Evolutionary conservation across 2,113 vertebrate species (phyloP).

Genomic region (Lontra canadensis): DNA sequence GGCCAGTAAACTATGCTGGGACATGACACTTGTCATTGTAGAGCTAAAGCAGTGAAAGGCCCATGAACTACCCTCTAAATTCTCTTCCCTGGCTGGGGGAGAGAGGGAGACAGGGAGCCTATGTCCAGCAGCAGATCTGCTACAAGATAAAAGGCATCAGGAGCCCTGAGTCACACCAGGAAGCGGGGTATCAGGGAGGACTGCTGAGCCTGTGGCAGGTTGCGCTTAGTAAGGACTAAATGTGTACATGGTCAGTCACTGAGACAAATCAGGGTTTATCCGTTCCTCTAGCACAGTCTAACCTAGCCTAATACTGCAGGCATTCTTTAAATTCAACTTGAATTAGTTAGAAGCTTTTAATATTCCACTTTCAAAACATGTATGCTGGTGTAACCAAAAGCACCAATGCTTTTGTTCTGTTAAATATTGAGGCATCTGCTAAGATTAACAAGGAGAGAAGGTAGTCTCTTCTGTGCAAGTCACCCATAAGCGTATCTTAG

Average conservation of each 20-base stretch:
- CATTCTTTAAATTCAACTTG: conserved; percentile 17
- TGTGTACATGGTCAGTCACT: not conserved
- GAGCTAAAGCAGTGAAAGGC: not conserved
- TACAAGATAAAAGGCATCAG: not conserved
- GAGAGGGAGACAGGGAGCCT: not conserved
- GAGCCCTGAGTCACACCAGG: not conserved
- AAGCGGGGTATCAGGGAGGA: not conserved
- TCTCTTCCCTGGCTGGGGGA: not conserved
- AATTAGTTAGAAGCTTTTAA: conserved; percentile 53
- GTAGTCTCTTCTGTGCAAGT: not conserved
- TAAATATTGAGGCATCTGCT: not conserved
- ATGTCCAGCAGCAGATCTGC: accelerated
- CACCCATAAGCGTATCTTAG: not conserved
- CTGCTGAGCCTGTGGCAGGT: not conserved
- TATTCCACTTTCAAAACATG: conserved; percentile 22
- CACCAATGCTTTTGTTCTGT: not conserved
- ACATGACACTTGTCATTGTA: not conserved
- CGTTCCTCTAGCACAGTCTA: not conserved
- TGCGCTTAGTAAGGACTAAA: conserved; percentile 8
- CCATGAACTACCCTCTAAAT: not conserved
- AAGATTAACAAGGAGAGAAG: not conserved
- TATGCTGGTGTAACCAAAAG: conserved; percentile 27
- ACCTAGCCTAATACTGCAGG: not conserved
- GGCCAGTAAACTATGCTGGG: not conserved
- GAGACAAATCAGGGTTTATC: not conserved